A percentile compares a stretch with the other conserved stretches of the same genome.
phyloP scores from a whole-genome alignment of 53 echinoderm and acorn worm genomes.

The Henricia sp. region DNA sequence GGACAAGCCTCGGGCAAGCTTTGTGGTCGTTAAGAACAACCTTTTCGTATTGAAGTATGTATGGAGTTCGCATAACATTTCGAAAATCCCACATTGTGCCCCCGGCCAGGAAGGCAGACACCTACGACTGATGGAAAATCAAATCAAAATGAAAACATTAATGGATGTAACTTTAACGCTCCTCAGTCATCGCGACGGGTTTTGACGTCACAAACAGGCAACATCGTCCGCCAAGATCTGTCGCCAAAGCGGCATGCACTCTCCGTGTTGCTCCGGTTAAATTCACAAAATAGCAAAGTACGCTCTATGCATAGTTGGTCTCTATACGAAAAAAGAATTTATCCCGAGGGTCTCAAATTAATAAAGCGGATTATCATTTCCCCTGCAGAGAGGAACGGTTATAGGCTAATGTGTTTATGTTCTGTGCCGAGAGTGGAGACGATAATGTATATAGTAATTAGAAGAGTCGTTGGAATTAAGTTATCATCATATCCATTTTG shows the following conservation, averaged over 20 bases:
- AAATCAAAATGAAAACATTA: too few species aligned
- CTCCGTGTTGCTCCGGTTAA: constrained; percentile 8
- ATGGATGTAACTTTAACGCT: not conserved
- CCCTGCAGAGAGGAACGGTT: not conserved
- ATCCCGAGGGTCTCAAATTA: constrained; percentile 20
- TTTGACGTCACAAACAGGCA: constrained; percentile 42
- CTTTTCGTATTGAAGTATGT: too few species aligned
- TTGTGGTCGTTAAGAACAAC: too few species aligned
- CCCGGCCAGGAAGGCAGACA: too few species aligned
- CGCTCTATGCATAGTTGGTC: not conserved
- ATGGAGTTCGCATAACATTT: too few species aligned
- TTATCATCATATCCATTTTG: too few species aligned
- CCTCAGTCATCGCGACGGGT: not conserved
- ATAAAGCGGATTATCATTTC: constrained; percentile 13
- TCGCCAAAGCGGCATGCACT: not conserved
- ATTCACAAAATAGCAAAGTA: constrained; percentile 1
- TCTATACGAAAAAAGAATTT: too few species aligned
- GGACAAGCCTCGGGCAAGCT: too few species aligned
- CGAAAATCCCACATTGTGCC: too few species aligned
- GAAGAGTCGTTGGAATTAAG: too few species aligned
- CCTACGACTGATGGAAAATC: too few species aligned
- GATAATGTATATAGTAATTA: too few species aligned
- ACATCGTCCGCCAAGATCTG: not conserved
- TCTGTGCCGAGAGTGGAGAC: not conserved
- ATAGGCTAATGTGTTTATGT: not conserved